A percentile compares a stretch with the other conserved stretches of the same genome.
Conservation (phyloP, 2,888 invertebrate species). For the Stomorhina lunata region DNA sequence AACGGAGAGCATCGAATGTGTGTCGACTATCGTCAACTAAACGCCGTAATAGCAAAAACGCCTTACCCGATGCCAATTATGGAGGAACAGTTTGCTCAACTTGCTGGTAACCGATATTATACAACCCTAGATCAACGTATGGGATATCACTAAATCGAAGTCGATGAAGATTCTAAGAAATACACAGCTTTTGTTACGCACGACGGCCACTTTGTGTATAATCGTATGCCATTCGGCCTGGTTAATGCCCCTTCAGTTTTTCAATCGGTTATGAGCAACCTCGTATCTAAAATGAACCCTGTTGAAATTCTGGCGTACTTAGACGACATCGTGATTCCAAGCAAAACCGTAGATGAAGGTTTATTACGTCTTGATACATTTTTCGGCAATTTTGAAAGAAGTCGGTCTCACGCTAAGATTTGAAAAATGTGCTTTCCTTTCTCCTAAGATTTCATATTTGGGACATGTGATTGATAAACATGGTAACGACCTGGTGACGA, state of each 20-base stretch:
- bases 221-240: constrained; percentile 46
- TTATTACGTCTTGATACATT: not conserved
- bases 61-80: constrained; percentile 50
- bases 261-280: constrained; percentile 15
- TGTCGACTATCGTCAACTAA: constrained; percentile 49
- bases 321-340: too few species aligned
- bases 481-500: not conserved
- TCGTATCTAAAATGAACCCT: not conserved
- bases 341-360: too few species aligned
- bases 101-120: constrained; percentile 48
- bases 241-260: constrained; percentile 48
- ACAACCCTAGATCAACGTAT: constrained; percentile 47
- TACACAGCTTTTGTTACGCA: constrained; percentile 55
- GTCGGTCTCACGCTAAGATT: not conserved
- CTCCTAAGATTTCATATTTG: too few species aligned
- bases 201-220: constrained; percentile 43
- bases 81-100: constrained; percentile 46
- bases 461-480: not conserved
- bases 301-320: too few species aligned
- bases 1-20: constrained; percentile 56
- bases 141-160: constrained; percentile 59
- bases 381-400: not conserved
- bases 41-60: constrained; percentile 40
- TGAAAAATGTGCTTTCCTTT: not conserved
- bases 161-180: constrained; percentile 25